These are phyloP conservation scores for Blera fallax DNA, from an alignment of 2,888 invertebrate genomes.

Conservation along the genomic window DNA sequence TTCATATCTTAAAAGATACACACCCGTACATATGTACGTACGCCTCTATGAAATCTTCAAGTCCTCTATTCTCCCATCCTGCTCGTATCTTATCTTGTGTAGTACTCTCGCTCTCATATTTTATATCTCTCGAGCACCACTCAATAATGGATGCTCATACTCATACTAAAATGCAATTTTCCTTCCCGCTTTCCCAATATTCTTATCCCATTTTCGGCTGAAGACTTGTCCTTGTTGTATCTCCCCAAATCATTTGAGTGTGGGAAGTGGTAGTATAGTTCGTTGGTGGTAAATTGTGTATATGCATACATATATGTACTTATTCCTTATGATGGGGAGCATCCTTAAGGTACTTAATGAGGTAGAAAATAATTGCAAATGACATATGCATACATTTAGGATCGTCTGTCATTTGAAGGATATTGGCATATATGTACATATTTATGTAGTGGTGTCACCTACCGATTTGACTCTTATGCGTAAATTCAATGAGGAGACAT, in stretches of 20 bases:
- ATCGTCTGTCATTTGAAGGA: slow-evolving; percentile 27
- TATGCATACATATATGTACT: background rate
- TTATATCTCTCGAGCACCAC: slow-evolving; percentile 52
- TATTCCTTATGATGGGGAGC: slow-evolving; percentile 18
- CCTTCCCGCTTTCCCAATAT: slow-evolving; percentile 33
- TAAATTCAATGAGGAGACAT: slow-evolving; percentile 28
- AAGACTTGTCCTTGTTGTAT: slow-evolving; percentile 18
- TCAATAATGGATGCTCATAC: slow-evolving; percentile 68
- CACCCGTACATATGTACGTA: too few species aligned
- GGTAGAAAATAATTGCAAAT: slow-evolving; percentile 69
- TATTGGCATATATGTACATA: slow-evolving; percentile 14
- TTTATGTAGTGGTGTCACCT: slow-evolving; percentile 19
- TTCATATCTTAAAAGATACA: slow-evolving; percentile 60
- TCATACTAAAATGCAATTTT: slow-evolving; percentile 57
- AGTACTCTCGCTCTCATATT: slow-evolving; percentile 31
- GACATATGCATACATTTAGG: slow-evolving; percentile 60
- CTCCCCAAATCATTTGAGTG: background rate
- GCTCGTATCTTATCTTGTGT: slow-evolving; percentile 47
- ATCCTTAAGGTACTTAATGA: slow-evolving; percentile 66
- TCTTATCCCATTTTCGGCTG: slow-evolving; percentile 19
- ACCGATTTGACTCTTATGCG: slow-evolving; percentile 36
- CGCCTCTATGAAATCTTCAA: slow-evolving; percentile 32
- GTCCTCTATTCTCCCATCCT: slow-evolving; percentile 13
- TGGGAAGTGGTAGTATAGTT: background rate
- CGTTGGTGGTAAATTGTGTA: background rate